Evolutionary conservation across 2,888 invertebrate genomes (phyloP).

Genomic region (Leptinotarsa tumamoca): DNA sequence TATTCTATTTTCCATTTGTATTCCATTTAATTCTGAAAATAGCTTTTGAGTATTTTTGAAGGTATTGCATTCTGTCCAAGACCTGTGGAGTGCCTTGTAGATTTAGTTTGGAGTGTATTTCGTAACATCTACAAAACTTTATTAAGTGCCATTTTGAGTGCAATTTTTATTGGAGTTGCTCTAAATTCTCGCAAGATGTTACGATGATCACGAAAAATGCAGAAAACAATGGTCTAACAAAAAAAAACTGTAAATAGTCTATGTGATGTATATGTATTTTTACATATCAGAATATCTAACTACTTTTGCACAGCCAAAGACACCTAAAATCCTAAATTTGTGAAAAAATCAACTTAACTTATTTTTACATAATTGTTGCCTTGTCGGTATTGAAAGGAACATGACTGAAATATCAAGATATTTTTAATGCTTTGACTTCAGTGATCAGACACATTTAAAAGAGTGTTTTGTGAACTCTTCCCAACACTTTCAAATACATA

Average conservation of each 20-base stretch:
- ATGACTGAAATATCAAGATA: constrained; percentile 23
- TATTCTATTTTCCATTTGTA: background rate
- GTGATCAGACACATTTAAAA: background rate
- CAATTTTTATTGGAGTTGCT: constrained; percentile 13
- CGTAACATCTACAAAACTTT: constrained; percentile 37
- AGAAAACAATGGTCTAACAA: constrained; percentile 52
- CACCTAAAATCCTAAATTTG: constrained; percentile 27
- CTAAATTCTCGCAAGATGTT: constrained; percentile 22
- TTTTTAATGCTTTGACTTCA: constrained; percentile 12
- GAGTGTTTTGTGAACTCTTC: too few species aligned
- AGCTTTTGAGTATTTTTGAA: constrained; percentile 28
- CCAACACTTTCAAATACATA: too few species aligned
- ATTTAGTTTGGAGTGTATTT: constrained; percentile 45
- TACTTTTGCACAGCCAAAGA: constrained; percentile 57
- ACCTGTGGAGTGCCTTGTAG: constrained; percentile 63
- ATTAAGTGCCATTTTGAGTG: constrained; percentile 42
- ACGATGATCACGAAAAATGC: constrained; percentile 32
- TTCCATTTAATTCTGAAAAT: background rate
- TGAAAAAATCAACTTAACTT: constrained; percentile 22
- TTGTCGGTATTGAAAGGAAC: constrained; percentile 42
- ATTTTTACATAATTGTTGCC: constrained; percentile 47
- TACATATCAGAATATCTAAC: constrained; percentile 58
- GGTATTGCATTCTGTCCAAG: constrained; percentile 52
- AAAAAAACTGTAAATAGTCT: constrained; percentile 53
- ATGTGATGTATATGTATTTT: constrained; percentile 60